Conservation (phyloP, 2,888 invertebrate genomes). For the Dorcus parallelipipedus region DNA sequence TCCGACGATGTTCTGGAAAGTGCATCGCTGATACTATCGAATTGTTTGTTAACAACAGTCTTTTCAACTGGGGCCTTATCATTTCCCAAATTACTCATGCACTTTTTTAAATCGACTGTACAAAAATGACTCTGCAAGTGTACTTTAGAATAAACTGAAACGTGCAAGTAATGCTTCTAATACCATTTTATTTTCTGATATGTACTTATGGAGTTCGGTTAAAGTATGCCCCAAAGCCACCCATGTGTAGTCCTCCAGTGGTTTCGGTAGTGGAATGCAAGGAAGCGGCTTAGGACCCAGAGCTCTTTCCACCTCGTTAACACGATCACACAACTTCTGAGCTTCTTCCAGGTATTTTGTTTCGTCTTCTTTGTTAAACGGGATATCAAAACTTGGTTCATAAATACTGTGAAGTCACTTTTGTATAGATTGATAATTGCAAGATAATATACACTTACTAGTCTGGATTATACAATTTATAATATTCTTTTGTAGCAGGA, state of each 20-base stretch:
- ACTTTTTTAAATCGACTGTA: slow-evolving; percentile 43
- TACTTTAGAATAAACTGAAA: neutral
- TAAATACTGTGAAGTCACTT: slow-evolving; percentile 37
- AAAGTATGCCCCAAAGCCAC: slow-evolving; percentile 63
- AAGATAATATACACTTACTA: slow-evolving; percentile 43
- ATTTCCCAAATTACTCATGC: slow-evolving; percentile 37
- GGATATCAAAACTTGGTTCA: slow-evolving; percentile 48
- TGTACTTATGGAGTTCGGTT: slow-evolving; percentile 61
- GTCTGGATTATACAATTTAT: slow-evolving; percentile 61
- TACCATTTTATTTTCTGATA: slow-evolving; percentile 57
- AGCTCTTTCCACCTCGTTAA: slow-evolving; percentile 54
- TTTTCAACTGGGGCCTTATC: slow-evolving; percentile 16
- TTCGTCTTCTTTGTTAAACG: slow-evolving; percentile 55
- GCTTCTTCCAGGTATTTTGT: slow-evolving; percentile 58
- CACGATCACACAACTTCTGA: slow-evolving; percentile 54
- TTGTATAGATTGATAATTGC: neutral
- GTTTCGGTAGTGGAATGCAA: slow-evolving; percentile 57
- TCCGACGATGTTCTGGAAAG: slow-evolving; percentile 14
- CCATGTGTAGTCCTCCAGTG: slow-evolving; percentile 62
- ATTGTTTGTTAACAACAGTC: slow-evolving; percentile 22
- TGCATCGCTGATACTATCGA: slow-evolving; percentile 17
- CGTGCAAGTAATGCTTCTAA: slow-evolving; percentile 6
- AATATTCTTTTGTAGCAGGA: slow-evolving; percentile 65
- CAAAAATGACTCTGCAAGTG: slow-evolving; percentile 44
- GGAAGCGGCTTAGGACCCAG: slow-evolving; percentile 54